Evolutionary conservation across 2,888 invertebrate species (phyloP).

Genomic region (Stenodera caucasica): DNA sequence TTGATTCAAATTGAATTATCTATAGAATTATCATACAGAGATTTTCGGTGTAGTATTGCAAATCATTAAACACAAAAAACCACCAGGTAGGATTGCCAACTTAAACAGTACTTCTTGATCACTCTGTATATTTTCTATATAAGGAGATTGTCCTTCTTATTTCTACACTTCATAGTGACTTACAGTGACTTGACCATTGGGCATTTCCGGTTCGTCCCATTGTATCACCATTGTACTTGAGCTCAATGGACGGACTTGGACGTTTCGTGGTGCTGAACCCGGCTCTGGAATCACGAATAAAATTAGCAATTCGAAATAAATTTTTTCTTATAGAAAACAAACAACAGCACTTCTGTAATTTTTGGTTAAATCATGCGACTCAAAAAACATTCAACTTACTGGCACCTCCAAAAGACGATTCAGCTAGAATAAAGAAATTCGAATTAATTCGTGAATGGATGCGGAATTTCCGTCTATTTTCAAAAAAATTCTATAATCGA

Average conservation of each 20-base stretch:
- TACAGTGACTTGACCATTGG: conserved; percentile 97
- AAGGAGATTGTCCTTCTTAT: neutral
- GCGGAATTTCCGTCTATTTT: neutral
- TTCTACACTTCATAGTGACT: conserved; percentile 45
- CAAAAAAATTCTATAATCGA: no score
- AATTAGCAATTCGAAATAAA: no score
- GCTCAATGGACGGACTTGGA: conserved; percentile 90
- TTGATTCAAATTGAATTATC: no score
- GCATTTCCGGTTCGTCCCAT: conserved; percentile 97
- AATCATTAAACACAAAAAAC: no score
- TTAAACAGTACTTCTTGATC: no score
- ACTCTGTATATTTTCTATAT: no score
- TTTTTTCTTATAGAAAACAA: conserved; percentile 9
- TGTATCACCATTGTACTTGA: conserved; percentile 96
- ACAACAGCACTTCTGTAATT: no score
- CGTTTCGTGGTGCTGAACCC: conserved; percentile 91
- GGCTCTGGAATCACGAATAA: conserved; percentile 88
- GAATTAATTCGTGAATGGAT: conserved; percentile 6
- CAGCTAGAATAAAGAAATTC: conserved; percentile 49
- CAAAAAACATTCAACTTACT: conserved; percentile 61
- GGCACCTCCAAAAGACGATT: conserved; percentile 60
- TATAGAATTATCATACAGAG: no score
- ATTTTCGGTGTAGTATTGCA: no score
- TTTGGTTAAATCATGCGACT: no score
- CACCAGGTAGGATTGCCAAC: no score